phyloP scores from a whole-genome alignment of 2,888 invertebrate genomes.

The Andricus curvator region DNA sequence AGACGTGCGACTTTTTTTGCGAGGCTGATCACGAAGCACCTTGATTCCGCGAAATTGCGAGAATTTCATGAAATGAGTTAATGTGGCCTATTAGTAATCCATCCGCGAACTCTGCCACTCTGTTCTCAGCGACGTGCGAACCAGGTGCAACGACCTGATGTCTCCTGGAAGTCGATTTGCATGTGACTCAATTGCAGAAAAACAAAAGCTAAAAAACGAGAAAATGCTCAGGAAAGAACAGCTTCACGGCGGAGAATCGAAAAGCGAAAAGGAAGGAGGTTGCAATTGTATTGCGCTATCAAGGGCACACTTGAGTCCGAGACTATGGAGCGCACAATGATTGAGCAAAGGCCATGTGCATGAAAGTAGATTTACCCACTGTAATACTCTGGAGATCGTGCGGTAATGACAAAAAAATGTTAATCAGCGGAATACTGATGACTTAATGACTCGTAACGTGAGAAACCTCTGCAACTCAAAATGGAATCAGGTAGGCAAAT shows the following conservation, averaged over 20 bases:
- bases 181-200: constrained; percentile 16
- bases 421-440: constrained; percentile 42
- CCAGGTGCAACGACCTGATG: constrained; percentile 37
- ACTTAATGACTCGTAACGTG: constrained; percentile 45
- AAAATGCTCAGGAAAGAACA: constrained; percentile 5
- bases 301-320: constrained; percentile 10
- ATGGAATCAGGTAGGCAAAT: constrained; percentile 11
- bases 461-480: constrained; percentile 33
- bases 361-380: constrained; percentile 44
- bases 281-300: constrained; percentile 28
- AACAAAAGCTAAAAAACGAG: not conserved
- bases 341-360: constrained; percentile 30
- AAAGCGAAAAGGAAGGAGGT: constrained; percentile 21
- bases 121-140: constrained; percentile 23
- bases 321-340: constrained; percentile 5
- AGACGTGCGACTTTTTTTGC: not conserved
- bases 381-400: constrained; percentile 10
- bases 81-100: constrained; percentile 65
- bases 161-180: constrained; percentile 29
- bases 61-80: constrained; percentile 62
- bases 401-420: constrained; percentile 45
- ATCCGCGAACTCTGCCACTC: constrained; percentile 61
- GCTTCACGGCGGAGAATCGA: not conserved
- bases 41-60: constrained; percentile 53
- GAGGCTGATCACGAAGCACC: constrained; percentile 23